These are phyloP conservation scores for Anthoscopus minutus DNA, from an alignment of 2,113 vertebrate genomes.

Conservation along the genomic window DNA sequence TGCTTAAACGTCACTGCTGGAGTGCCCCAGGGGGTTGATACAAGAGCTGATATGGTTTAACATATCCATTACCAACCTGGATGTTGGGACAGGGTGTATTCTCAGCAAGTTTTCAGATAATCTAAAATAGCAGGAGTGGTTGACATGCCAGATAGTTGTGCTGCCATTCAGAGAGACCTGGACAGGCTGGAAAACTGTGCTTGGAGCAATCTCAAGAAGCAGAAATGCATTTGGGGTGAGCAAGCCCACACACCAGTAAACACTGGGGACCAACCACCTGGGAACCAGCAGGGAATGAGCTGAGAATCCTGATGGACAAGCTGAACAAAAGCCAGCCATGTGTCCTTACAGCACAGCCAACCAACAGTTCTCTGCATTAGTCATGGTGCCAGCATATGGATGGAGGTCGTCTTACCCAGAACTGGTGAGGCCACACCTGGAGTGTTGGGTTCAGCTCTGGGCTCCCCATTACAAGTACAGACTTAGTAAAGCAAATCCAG, in stretches of 20 bases:
- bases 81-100: neutral
- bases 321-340: neutral
- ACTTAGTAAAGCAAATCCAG: neutral
- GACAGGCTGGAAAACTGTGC: neutral
- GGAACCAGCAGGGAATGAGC: neutral
- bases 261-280: neutral
- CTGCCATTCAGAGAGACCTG: neutral
- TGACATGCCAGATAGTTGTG: neutral
- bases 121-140: neutral
- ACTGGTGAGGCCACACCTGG: neutral
- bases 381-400: neutral
- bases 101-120: neutral
- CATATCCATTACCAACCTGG: neutral
- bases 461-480: accelerated
- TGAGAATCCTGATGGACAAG: neutral
- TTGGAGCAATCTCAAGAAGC: neutral
- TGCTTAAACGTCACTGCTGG: neutral
- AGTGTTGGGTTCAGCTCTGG: neutral
- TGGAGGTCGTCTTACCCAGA: neutral
- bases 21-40: neutral
- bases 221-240: neutral
- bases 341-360: neutral
- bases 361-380: neutral
- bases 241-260: neutral
- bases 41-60: neutral